Evolutionary conservation across 30 jellyfish, hydroid and myxozoan genomes (phyloP), one percentile per base, ranked within the genome.

Genomic region (Aurelia coerulea): DNA sequence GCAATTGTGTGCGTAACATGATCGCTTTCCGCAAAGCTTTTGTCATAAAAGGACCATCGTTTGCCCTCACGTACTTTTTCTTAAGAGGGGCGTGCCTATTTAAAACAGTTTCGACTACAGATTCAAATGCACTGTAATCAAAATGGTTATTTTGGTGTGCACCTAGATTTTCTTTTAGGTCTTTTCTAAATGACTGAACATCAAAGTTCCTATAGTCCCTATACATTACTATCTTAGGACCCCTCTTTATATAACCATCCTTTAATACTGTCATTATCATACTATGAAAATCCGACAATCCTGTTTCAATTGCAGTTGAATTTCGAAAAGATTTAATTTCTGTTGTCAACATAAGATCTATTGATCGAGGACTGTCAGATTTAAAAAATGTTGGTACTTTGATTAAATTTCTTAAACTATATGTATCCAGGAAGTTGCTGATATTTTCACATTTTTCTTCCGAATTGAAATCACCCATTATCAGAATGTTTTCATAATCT

Each of bases 181-280:
- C 68, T 2, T 58, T 58, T 18, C 68, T 58, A 58, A 58, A 58
- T 1, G 18, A 13, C 29, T 13, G 29, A 18, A 58, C 29, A 58
- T 58, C 53, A 67, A 31, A 67, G 17, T 23, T 23, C 18, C 82
- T 41, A 72, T 72, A 17, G 39, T 67, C 78, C 18, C 82, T 16
- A 37, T 72, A 72, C n/a, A 11, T 50, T 50, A 37, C 39, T 19
- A 72, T 31, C 39, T 72, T 72, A 13, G 82, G 82, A 10, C 82
- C 74, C 82, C 82, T 73, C 67, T 73, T 73, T 46, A 73, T 68
- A 73, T n/a, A 73, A 15, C 83, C 83, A 19, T 68, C 70, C n/a
- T n/a, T n/a, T n/a, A n/a, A 4, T 79, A 65, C 54, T 42, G 53
- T 42, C 10, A 42, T 42, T 33, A 74, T 74, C 85, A 74, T 18